phyloP scores from a whole-genome alignment of 2,888 invertebrate species.

The Apodemia hepburni region DNA sequence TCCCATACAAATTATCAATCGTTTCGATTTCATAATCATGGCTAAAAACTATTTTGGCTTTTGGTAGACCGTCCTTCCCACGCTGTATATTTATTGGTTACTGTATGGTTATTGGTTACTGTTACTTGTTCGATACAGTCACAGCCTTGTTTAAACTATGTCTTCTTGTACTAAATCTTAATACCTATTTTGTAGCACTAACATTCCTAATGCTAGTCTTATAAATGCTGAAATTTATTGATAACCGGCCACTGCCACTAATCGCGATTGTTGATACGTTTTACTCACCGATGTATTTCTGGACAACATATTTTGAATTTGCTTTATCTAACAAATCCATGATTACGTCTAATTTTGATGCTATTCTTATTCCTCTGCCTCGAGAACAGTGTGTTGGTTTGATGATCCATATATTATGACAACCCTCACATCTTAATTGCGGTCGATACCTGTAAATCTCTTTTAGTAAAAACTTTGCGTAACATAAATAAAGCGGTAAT shows the following conservation, averaged over 20 bases:
- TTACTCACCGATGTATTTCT: constrained; percentile 92
- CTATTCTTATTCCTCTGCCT: constrained; percentile 91
- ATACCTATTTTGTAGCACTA: too few species aligned
- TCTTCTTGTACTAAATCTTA: too few species aligned
- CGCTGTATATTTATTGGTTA: too few species aligned
- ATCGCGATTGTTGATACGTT: not conserved
- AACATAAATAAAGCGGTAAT: constrained; percentile 53
- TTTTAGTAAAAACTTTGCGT: constrained; percentile 78
- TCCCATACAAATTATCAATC: too few species aligned
- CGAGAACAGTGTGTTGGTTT: constrained; percentile 92
- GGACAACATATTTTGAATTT: constrained; percentile 87
- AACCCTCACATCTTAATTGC: constrained; percentile 86
- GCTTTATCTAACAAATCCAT: constrained; percentile 80
- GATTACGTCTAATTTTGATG: constrained; percentile 87
- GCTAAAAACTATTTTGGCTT: too few species aligned
- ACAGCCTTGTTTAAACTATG: too few species aligned
- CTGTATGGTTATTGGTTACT: too few species aligned
- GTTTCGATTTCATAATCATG: too few species aligned
- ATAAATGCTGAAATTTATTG: not conserved
- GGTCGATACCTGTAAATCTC: constrained; percentile 81
- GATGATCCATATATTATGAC: constrained; percentile 93
- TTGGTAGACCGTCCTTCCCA: too few species aligned
- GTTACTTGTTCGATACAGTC: too few species aligned
- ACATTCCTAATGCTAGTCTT: too few species aligned
- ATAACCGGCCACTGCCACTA: not conserved